Evolutionary conservation across 2,797 vertebrate genomes (phyloP).

Genomic region (Chiloscyllium punctatum): DNA sequence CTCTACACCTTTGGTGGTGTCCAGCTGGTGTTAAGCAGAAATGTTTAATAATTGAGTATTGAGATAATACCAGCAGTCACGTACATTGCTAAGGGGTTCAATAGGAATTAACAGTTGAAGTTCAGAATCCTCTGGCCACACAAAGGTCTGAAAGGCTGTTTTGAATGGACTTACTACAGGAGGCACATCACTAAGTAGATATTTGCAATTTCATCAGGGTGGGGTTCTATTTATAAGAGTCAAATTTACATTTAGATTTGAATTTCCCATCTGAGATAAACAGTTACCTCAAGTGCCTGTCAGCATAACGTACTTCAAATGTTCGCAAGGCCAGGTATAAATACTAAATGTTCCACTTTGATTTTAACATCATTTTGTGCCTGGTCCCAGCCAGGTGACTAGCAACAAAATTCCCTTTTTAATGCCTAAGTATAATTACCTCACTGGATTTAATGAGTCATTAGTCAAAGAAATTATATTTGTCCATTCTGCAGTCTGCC

Average conservation of each 20-base stretch:
- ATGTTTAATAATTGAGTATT: background rate
- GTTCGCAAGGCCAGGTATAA: background rate
- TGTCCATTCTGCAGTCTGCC: background rate
- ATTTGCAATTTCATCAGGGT: background rate
- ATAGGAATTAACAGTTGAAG: background rate
- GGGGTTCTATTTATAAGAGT: background rate
- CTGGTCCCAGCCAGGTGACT: background rate
- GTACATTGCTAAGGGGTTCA: background rate
- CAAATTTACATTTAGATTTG: background rate
- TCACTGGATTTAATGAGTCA: constrained; percentile 2
- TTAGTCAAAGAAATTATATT: background rate
- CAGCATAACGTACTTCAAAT: background rate
- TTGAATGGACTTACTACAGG: background rate
- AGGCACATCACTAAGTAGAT: background rate
- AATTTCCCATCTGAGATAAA: background rate
- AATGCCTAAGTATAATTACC: background rate
- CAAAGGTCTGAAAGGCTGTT: background rate
- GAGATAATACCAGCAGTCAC: background rate
- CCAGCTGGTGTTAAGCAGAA: background rate
- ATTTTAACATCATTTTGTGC: background rate
- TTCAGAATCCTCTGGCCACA: background rate
- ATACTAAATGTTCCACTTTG: background rate
- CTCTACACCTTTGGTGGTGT: background rate
- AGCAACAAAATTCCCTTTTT: background rate
- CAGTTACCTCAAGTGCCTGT: background rate